phyloP scores from a whole-genome alignment of 2,797 vertebrate genomes.

The Chanos chanos region DNA sequence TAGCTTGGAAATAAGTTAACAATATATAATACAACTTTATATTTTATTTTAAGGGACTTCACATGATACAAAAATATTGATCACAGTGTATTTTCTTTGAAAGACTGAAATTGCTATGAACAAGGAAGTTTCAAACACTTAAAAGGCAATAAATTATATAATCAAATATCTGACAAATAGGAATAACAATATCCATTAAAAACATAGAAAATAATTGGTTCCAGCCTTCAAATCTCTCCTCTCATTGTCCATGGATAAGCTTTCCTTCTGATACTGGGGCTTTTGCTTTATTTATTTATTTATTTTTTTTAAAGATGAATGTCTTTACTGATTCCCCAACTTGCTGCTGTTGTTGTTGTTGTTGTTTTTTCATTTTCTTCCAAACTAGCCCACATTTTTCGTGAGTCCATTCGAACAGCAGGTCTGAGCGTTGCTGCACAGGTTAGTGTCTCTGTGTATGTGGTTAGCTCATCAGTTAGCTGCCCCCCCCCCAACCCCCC shows the following conservation, averaged over 20 bases:
- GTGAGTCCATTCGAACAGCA: too few species aligned
- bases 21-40: conserved; percentile 80
- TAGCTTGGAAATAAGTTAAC: conserved; percentile 52
- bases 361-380: too few species aligned
- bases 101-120: conserved; percentile 85
- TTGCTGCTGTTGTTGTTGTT: not conserved
- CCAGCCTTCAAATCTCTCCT: conserved; percentile 70
- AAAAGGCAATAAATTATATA: conserved; percentile 99
- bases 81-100: conserved; percentile 90
- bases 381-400: too few species aligned
- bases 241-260: conserved; percentile 37
- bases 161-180: conserved; percentile 84
- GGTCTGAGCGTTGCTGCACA: not conserved
- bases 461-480: too few species aligned
- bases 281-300: conserved; percentile 24
- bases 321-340: conserved; percentile 9
- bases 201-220: conserved; percentile 58
- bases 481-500: too few species aligned
- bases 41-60: conserved; percentile 92
- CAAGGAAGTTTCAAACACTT: conserved; percentile 84
- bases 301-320: not conserved
- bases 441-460: conserved; percentile 1
- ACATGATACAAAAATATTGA: conserved; percentile 97
- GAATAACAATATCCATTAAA: conserved; percentile 73
- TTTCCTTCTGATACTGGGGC: conserved; percentile 31